phyloP scores from a whole-genome alignment of 1,140 invertebrate species.

The Pogonus chalceus region DNA sequence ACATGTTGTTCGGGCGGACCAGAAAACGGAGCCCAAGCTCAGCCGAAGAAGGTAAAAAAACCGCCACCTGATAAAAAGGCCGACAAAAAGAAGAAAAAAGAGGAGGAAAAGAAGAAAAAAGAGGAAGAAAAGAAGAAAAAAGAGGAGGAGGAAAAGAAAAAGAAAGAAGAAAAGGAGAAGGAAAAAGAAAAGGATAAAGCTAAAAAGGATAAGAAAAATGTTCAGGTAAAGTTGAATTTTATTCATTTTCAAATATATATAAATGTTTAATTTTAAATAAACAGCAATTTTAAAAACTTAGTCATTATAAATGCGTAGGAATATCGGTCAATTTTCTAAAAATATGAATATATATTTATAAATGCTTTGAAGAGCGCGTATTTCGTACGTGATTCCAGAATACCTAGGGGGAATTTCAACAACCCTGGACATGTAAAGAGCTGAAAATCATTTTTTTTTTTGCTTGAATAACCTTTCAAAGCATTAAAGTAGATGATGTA shows the following conservation, averaged over 20 bases:
- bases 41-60: conserved; percentile 36
- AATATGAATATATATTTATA: too few relatives aligned
- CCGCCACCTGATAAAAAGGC: conserved; percentile 15
- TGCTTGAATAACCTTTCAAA: too few relatives aligned
- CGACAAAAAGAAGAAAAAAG: conserved; percentile 47
- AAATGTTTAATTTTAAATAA: too few relatives aligned
- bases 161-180: conserved; percentile 54
- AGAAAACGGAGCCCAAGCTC: conserved; percentile 36
- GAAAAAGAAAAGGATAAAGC: conserved; percentile 36
- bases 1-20: conserved; percentile 65
- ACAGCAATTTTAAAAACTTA: too few relatives aligned
- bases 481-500: too few relatives aligned
- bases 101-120: conserved; percentile 57
- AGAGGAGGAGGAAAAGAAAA: conserved; percentile 46
- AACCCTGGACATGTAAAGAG: too few relatives aligned
- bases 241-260: background rate
- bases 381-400: too few relatives aligned
- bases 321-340: too few relatives aligned
- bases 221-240: conserved; percentile 37
- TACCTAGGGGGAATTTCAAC: too few relatives aligned
- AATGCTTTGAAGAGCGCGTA: too few relatives aligned
- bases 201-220: conserved; percentile 49
- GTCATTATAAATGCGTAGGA: too few relatives aligned
- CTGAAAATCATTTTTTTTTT: too few relatives aligned
- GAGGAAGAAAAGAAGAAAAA: conserved; percentile 52